Conservation (phyloP, 1,140 invertebrate genomes). For the Nautilus pompilius region DNA sequence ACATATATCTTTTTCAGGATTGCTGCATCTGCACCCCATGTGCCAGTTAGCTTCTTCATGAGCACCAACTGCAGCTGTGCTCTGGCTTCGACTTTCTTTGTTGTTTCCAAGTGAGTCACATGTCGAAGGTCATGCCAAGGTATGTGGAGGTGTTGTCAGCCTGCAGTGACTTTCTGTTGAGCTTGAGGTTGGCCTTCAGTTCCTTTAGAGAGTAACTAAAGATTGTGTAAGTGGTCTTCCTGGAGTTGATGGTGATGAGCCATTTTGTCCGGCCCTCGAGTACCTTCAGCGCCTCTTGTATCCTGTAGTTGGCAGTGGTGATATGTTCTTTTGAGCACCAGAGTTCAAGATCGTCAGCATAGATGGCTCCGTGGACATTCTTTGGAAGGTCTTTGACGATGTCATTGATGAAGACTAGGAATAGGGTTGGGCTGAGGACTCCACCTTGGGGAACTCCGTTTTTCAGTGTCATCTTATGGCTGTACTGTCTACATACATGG, state of each 20-base stretch:
- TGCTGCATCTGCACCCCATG: conserved; percentile 6
- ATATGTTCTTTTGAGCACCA: too few species aligned
- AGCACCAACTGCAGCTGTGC: not conserved
- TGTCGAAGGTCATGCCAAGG: conserved; percentile 8
- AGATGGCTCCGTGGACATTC: too few species aligned
- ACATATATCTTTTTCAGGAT: conserved; percentile 7
- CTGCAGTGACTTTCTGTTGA: not conserved
- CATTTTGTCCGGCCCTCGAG: conserved; percentile 6
- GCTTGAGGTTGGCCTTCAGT: conserved; percentile 6
- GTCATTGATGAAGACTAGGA: conserved; percentile 20
- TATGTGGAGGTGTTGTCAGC: conserved; percentile 6
- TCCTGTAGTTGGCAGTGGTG: not conserved
- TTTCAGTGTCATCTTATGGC: conserved; percentile 1
- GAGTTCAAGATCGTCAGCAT: conserved; percentile 7
- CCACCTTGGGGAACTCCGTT: conserved; percentile 14
- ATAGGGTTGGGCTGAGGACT: conserved; percentile 11
- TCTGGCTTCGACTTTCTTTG: conserved; percentile 5
- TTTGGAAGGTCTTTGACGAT: too few species aligned
- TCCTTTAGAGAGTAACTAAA: conserved; percentile 7
- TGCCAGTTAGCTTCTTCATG: conserved; percentile 11
- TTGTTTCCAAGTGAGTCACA: conserved; percentile 11
- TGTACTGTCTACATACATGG: not conserved
- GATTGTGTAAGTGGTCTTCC: conserved; percentile 8
- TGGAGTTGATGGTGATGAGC: conserved; percentile 6
- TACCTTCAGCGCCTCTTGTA: conserved; percentile 10